A percentile compares a stretch with the other conserved stretches of the same genome.
Evolutionary conservation across 2,888 invertebrate genomes (phyloP).

Genomic region (Melipona beecheii): DNA sequence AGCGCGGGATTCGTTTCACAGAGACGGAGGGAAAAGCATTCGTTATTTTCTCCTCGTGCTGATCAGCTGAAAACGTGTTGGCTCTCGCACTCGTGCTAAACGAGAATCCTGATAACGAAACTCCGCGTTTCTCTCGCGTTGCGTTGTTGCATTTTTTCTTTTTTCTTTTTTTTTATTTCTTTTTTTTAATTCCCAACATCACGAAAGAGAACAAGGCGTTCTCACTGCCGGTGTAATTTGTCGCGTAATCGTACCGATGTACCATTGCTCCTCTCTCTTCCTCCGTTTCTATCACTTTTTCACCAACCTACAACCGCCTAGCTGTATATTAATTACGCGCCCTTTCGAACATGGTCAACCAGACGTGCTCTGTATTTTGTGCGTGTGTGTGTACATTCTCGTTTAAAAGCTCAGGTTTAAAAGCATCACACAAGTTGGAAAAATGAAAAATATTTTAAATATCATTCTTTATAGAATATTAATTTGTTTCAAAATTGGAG

Average conservation of each 20-base stretch:
- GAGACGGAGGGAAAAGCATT: background rate
- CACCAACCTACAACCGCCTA: background rate
- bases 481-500: too few relatives aligned
- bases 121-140: too few relatives aligned
- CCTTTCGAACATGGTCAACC: conserved; percentile 32
- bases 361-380: background rate
- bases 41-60: background rate
- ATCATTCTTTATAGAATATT: too few relatives aligned
- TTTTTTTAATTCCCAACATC: background rate
- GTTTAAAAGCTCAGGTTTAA: too few relatives aligned
- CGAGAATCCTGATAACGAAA: background rate
- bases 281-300: too few relatives aligned
- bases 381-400: too few relatives aligned
- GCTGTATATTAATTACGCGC: conserved; percentile 47
- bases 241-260: conserved; percentile 36
- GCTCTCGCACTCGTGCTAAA: background rate
- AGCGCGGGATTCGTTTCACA: background rate
- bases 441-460: too few relatives aligned
- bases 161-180: background rate
- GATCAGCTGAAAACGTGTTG: conserved; percentile 1
- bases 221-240: conserved; percentile 31
- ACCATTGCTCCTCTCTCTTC: conserved; percentile 1
- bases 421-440: too few relatives aligned
- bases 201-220: background rate
- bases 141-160: background rate